Percentiles rank a stretch among this genome's conserved stretches.
These are phyloP conservation scores for Tigriopus japonicus DNA, from an alignment of 1,140 invertebrate genomes.

Conservation along the genomic window DNA sequence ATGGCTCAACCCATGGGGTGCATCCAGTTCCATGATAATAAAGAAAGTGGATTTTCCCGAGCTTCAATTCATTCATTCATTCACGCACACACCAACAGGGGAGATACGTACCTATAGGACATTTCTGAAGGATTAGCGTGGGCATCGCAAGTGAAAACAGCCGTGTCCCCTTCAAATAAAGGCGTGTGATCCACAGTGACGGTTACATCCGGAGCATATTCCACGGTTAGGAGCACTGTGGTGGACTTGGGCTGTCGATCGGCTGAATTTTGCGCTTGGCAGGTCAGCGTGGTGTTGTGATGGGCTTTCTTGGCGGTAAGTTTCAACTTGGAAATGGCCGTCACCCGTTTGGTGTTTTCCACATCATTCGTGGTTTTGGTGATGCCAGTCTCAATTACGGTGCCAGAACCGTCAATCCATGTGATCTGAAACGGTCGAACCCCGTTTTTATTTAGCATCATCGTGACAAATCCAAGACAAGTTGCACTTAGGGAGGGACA, in stretches of 20 bases:
- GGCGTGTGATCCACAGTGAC: constrained; percentile 24
- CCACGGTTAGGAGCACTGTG: constrained; percentile 56
- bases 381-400: constrained; percentile 31
- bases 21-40: too few species aligned
- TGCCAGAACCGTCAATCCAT: constrained; percentile 6
- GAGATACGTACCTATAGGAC: neutral
- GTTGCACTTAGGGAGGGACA: too few species aligned
- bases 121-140: constrained; percentile 13
- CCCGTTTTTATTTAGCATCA: too few species aligned
- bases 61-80: too few species aligned
- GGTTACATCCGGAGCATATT: constrained; percentile 62
- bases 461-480: too few species aligned
- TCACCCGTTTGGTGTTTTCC: constrained; percentile 46
- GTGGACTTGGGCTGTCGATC: constrained; percentile 52
- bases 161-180: neutral
- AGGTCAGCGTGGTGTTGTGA: constrained; percentile 74
- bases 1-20: too few species aligned
- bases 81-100: too few species aligned
- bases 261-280: constrained; percentile 63
- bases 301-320: constrained; percentile 62
- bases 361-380: constrained; percentile 50
- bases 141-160: constrained; percentile 2
- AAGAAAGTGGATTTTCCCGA: too few species aligned
- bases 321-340: constrained; percentile 61
- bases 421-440: neutral